phyloP scores from a whole-genome alignment of 2,113 vertebrate species.

The Amblyornis subalaris region DNA sequence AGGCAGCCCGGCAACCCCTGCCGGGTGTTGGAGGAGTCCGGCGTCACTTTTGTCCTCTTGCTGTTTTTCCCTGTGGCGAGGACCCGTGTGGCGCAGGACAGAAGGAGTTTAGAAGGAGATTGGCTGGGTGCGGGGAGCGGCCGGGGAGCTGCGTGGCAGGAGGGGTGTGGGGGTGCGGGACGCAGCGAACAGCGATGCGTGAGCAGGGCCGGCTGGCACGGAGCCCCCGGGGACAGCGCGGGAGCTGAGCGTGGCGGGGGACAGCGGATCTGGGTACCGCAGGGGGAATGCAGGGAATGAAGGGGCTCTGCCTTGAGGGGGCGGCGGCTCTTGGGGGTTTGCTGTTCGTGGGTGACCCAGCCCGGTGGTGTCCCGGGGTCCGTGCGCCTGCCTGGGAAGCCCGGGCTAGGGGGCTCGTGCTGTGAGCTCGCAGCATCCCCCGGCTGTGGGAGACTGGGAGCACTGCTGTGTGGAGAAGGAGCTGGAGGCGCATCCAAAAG shows the following conservation, averaged over 20 bases:
- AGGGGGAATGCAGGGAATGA: accelerated
- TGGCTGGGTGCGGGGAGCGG: neutral
- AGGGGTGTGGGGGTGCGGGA: neutral
- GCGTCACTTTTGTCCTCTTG: neutral
- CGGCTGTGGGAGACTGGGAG: neutral
- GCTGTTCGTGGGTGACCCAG: neutral
- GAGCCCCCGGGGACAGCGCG: neutral
- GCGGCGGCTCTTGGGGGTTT: neutral
- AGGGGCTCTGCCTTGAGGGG: neutral
- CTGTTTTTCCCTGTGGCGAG: neutral
- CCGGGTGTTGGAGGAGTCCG: accelerated
- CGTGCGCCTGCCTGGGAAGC: neutral
- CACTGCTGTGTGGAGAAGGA: neutral
- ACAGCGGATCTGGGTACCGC: accelerated
- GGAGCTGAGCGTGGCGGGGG: neutral
- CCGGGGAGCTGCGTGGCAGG: neutral
- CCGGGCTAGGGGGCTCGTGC: accelerated
- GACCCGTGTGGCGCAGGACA: neutral
- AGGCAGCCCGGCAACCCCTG: neutral
- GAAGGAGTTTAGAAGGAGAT: neutral
- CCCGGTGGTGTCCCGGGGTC: neutral
- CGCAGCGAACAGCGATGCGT: accelerated
- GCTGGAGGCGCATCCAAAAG: neutral
- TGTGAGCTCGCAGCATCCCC: neutral
- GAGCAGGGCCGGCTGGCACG: neutral